phyloP scores from a whole-genome alignment of 2,888 invertebrate species.

The Erannis defoliaria region DNA sequence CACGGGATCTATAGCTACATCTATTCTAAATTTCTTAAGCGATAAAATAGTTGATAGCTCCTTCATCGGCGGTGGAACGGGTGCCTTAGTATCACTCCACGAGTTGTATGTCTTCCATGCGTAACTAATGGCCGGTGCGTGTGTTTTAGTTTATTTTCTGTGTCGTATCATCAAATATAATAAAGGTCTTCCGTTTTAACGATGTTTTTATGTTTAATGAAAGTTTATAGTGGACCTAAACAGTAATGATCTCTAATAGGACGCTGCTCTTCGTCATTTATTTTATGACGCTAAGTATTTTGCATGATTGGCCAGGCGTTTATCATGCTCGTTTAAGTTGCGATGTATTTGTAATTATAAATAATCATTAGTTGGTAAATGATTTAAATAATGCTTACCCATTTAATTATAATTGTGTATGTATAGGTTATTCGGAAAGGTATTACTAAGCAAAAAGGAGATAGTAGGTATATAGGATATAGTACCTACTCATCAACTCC shows the following conservation, averaged over 20 bases:
- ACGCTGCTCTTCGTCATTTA: conserved; percentile 26
- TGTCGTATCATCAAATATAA: conserved; percentile 44
- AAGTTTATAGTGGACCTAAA: conserved; percentile 42
- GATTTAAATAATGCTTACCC: conserved; percentile 3
- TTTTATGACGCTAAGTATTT: conserved; percentile 30
- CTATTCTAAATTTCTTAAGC: no score
- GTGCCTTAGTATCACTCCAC: conserved; percentile 54
- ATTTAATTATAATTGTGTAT: no score
- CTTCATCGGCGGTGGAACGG: no score
- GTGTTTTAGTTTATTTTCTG: conserved; percentile 45
- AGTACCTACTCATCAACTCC: no score
- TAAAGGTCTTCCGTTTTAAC: conserved; percentile 45
- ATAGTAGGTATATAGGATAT: no score
- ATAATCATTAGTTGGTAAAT: conserved; percentile 12
- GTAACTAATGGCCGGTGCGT: conserved; percentile 52
- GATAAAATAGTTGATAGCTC: no score
- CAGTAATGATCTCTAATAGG: conserved; percentile 37
- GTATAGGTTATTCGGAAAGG: no score
- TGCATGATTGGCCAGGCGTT: conserved; percentile 34
- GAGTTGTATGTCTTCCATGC: conserved; percentile 47
- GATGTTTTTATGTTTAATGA: conserved; percentile 47
- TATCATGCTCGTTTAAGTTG: conserved; percentile 13
- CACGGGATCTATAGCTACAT: no score
- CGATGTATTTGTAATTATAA: conserved; percentile 6
- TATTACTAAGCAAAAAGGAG: no score